phyloP scores from a whole-genome alignment of 2,113 vertebrate genomes.

The Odobenus rosmarus region DNA sequence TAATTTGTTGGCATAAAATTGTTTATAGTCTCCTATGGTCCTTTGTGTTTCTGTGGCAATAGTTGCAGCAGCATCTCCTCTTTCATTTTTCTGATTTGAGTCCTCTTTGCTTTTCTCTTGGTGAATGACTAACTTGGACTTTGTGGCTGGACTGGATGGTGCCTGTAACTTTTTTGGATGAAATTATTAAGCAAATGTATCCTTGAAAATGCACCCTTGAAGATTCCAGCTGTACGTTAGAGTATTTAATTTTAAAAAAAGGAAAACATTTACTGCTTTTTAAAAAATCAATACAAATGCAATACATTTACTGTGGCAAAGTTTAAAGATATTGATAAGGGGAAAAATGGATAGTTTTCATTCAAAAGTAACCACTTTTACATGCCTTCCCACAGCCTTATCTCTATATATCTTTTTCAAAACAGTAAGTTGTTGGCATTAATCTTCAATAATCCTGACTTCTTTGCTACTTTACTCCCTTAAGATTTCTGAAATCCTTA shows the following conservation, averaged over 20 bases:
- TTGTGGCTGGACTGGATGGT: neutral
- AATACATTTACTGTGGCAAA: neutral
- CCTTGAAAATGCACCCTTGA: neutral
- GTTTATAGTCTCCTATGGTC: neutral
- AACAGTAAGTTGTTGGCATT: neutral
- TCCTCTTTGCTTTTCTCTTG: neutral
- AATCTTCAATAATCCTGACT: neutral
- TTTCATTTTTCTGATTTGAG: neutral
- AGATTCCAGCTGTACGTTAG: neutral
- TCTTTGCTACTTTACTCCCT: neutral
- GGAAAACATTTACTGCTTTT: neutral
- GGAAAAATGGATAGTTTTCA: neutral
- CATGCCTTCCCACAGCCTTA: neutral
- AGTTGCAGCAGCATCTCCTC: neutral
- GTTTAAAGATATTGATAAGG: slow-evolving; percentile 22
- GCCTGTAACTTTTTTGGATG: neutral
- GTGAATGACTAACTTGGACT: neutral
- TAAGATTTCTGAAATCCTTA: neutral
- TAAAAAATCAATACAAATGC: neutral
- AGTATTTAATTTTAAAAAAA: neutral
- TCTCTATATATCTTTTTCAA: neutral
- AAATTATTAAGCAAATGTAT: slow-evolving; percentile 31
- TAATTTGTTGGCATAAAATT: neutral
- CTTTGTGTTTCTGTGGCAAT: neutral
- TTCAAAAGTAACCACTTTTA: slow-evolving; percentile 43